Evolutionary conservation across 2,888 invertebrate species (phyloP).

Genomic region (Aleiodes leptofemur): DNA sequence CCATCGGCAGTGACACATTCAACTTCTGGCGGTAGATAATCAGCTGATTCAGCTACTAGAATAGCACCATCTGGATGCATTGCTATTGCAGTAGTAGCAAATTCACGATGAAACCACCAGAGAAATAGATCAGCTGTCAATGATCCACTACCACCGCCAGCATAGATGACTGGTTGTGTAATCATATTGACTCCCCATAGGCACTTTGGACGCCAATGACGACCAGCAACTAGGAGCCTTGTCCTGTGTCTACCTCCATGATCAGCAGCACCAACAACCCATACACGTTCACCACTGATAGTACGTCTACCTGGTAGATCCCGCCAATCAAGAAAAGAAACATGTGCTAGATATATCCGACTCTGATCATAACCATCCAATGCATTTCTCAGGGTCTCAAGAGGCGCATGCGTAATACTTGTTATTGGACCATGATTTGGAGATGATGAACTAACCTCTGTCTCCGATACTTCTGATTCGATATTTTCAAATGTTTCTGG

Average conservation of each 20-base stretch:
- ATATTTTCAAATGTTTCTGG: too few relatives aligned
- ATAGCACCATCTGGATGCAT: slow-evolving; percentile 74
- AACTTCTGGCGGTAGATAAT: slow-evolving; percentile 70
- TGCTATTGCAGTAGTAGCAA: slow-evolving; percentile 74
- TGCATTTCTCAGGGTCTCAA: slow-evolving; percentile 60
- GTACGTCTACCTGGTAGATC: slow-evolving; percentile 70
- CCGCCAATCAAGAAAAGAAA: slow-evolving; percentile 74
- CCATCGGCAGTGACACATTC: slow-evolving; percentile 73
- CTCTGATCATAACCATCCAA: slow-evolving; percentile 71
- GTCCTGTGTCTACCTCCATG: slow-evolving; percentile 75
- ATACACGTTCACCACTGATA: slow-evolving; percentile 62
- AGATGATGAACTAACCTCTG: slow-evolving; percentile 29
- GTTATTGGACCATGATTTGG: slow-evolving; percentile 42
- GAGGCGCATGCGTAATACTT: slow-evolving; percentile 53
- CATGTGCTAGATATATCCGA: slow-evolving; percentile 73
- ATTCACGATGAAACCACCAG: slow-evolving; percentile 77
- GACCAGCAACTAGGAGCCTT: slow-evolving; percentile 75
- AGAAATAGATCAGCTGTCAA: slow-evolving; percentile 75
- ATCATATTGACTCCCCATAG: slow-evolving; percentile 75
- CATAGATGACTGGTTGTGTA: slow-evolving; percentile 76
- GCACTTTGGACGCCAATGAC: slow-evolving; percentile 75
- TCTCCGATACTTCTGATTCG: too few relatives aligned
- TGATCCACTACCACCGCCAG: slow-evolving; percentile 75
- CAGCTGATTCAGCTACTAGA: slow-evolving; percentile 71
- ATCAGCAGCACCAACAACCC: slow-evolving; percentile 76